Evolutionary conservation across 2,113 vertebrate species (phyloP).

Genomic region (Mungos mungo): DNA sequence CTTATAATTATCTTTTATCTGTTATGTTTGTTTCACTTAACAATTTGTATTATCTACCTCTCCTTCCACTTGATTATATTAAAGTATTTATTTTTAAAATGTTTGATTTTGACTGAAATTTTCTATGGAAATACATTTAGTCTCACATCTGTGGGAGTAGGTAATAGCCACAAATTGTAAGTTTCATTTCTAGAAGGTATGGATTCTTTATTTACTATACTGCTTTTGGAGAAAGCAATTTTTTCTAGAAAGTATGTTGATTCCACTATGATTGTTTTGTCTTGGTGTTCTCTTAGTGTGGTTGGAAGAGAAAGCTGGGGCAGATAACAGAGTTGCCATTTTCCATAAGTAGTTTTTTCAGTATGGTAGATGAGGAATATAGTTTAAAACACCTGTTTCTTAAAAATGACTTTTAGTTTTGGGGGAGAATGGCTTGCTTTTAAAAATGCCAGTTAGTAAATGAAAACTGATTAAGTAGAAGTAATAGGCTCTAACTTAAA

Average conservation of each 20-base stretch:
- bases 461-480: constrained; percentile 3
- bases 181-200: not conserved
- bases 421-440: not conserved
- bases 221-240: not conserved
- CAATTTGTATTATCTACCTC: not conserved
- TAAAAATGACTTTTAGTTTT: constrained; percentile 13
- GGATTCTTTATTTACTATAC: not conserved
- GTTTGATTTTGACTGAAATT: not conserved
- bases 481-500: not conserved
- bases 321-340: not conserved
- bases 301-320: not conserved
- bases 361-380: not conserved
- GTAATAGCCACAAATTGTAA: not conserved
- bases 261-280: not conserved
- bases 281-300: not conserved
- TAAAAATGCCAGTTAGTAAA: constrained; percentile 47
- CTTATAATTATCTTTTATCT: not conserved
- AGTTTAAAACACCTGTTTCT: not conserved
- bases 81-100: not conserved
- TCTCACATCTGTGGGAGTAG: constrained; percentile 12
- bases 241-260: not conserved
- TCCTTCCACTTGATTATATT: not conserved
- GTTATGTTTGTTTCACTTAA: not conserved
- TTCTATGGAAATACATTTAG: not conserved
- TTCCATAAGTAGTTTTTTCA: not conserved